A percentile compares a stretch with the other conserved stretches of the same genome.
phyloP scores from a whole-genome alignment of 1,140 invertebrate genomes.

The Dendrolimus punctatus region DNA sequence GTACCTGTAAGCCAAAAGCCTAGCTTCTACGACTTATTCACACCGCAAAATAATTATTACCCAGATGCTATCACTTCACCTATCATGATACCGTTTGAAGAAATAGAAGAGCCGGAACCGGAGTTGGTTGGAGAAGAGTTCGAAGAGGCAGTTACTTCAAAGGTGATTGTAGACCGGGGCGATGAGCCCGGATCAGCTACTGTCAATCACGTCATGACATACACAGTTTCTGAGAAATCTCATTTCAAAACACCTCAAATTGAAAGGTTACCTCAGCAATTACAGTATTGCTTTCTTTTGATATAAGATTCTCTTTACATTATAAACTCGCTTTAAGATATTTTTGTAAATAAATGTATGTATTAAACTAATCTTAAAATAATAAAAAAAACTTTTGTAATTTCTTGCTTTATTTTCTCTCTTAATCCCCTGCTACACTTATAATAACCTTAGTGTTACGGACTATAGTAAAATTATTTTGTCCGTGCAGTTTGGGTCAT shows the following conservation, averaged over 20 bases:
- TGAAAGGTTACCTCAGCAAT: constrained; percentile 54
- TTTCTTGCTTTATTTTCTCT: too few relatives aligned
- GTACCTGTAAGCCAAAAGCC: constrained; percentile 31
- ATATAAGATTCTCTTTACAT: constrained; percentile 25
- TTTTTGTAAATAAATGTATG: constrained; percentile 7
- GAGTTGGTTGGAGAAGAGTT: constrained; percentile 51
- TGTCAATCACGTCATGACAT: constrained; percentile 56
- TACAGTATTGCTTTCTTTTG: constrained; percentile 60
- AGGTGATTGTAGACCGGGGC: constrained; percentile 38
- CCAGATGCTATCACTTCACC: constrained; percentile 40
- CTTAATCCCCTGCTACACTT: too few relatives aligned
- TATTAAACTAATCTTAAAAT: too few relatives aligned
- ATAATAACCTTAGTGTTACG: too few relatives aligned
- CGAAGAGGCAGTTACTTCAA: constrained; percentile 54
- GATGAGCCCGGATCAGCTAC: constrained; percentile 43
- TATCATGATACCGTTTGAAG: constrained; percentile 24
- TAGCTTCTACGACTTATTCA: constrained; percentile 39
- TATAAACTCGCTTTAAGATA: background rate
- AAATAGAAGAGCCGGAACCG: constrained; percentile 32
- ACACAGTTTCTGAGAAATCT: constrained; percentile 51
- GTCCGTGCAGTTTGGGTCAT: too few relatives aligned
- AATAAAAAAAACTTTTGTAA: too few relatives aligned
- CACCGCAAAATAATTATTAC: constrained; percentile 32
- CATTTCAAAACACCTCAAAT: constrained; percentile 51
- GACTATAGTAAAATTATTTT: too few relatives aligned